These are phyloP conservation scores for Corvus cornix DNA, from an alignment of 2,113 vertebrate genomes.

Conservation along the genomic window DNA sequence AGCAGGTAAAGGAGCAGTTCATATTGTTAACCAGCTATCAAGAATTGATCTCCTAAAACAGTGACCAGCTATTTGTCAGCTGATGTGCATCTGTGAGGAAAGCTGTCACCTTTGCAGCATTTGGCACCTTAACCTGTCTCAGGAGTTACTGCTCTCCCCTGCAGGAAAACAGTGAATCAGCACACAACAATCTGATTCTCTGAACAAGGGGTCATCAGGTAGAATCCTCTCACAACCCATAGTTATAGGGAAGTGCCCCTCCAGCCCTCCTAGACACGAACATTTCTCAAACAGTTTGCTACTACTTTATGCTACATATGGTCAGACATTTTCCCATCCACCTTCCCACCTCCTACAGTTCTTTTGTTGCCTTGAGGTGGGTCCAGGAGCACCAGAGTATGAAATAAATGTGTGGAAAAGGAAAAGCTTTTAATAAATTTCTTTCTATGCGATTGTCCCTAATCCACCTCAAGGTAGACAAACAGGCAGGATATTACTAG, in stretches of 20 bases:
- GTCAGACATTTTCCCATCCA: neutral
- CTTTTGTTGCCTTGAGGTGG: neutral
- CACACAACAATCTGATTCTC: neutral
- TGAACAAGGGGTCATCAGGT: neutral
- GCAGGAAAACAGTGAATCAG: neutral
- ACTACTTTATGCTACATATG: neutral
- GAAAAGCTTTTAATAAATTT: constrained; percentile 35
- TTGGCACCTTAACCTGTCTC: neutral
- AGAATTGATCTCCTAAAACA: neutral
- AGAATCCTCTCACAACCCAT: neutral
- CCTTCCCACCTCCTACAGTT: neutral
- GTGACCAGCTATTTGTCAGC: neutral
- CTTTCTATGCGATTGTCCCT: constrained; percentile 14
- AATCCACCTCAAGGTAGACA: neutral
- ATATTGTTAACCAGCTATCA: neutral
- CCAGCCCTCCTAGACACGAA: neutral
- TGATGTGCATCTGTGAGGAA: neutral
- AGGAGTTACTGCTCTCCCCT: neutral
- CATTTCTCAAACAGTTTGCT: neutral
- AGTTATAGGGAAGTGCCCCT: neutral
- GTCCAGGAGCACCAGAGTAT: neutral
- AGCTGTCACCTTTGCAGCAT: neutral
- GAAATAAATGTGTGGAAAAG: constrained; percentile 33
- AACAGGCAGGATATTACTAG: constrained; percentile 33
- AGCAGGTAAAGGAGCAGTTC: neutral